These are phyloP conservation scores for Lasiurus borealis DNA, from an alignment of 2,113 vertebrate species.

Conservation along the genomic window DNA sequence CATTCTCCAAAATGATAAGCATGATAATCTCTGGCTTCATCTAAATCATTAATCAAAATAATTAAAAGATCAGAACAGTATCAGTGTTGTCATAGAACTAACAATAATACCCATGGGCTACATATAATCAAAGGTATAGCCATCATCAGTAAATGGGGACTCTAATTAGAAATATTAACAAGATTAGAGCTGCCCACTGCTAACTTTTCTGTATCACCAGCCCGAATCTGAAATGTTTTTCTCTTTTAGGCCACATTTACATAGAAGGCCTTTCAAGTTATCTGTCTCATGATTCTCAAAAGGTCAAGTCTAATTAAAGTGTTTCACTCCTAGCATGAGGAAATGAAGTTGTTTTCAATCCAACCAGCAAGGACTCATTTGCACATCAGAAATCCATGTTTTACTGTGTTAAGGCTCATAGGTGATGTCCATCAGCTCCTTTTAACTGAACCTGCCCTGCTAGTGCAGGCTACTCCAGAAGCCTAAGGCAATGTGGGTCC, in stretches of 20 bases:
- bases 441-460: not conserved
- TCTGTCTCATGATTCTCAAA: conserved; percentile 54
- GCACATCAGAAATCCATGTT: not conserved
- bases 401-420: not conserved
- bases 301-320: conserved; percentile 57
- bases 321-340: not conserved
- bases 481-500: not conserved
- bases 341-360: not conserved
- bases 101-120: not conserved
- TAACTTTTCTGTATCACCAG: not conserved
- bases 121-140: not conserved
- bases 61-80: not conserved
- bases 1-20: not conserved
- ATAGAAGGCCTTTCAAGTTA: conserved; percentile 31
- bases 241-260: not conserved
- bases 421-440: not conserved
- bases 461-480: not conserved
- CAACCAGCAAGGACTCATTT: not conserved
- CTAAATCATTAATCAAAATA: not conserved
- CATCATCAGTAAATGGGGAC: not conserved
- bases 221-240: not conserved
- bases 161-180: conserved; percentile 37
- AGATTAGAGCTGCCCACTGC: not conserved
- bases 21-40: not conserved
- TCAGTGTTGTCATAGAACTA: not conserved